phyloP scores from a whole-genome alignment of 2,888 invertebrate species.

The Notocelia uddmanniana region DNA sequence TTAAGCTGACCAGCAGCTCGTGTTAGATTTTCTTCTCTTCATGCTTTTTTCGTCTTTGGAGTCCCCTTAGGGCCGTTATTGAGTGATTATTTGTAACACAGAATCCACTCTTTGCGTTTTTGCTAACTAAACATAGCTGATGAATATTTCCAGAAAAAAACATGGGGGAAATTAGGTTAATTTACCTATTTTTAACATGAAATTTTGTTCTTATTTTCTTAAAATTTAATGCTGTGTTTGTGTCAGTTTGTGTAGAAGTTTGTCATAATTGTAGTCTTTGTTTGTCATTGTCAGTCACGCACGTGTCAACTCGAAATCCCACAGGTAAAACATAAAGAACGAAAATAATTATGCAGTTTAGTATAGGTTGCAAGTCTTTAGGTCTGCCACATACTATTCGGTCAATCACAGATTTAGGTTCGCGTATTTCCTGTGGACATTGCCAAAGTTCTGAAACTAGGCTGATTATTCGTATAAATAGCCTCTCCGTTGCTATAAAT shows the following conservation, averaged over 20 bases:
- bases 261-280: too few species aligned
- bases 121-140: neutral
- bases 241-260: neutral
- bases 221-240: neutral
- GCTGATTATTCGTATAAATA: too few species aligned
- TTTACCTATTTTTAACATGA: neutral
- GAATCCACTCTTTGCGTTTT: neutral
- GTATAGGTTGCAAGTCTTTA: too few species aligned
- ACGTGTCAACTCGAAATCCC: neutral
- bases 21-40: conserved; percentile 11
- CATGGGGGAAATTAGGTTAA: neutral
- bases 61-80: neutral
- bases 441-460: too few species aligned
- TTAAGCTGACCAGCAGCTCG: neutral
- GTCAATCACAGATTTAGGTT: too few species aligned
- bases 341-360: too few species aligned
- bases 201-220: neutral
- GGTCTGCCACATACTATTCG: too few species aligned
- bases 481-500: too few species aligned
- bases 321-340: too few species aligned
- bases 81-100: neutral
- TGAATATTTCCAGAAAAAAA: neutral
- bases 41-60: conserved; percentile 10
- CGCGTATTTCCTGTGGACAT: too few species aligned
- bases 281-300: too few species aligned